Evolutionary conservation across 2,113 vertebrate species (phyloP), one percentile per base, ranked within the genome.

Genomic region (Cairina moschata): DNA sequence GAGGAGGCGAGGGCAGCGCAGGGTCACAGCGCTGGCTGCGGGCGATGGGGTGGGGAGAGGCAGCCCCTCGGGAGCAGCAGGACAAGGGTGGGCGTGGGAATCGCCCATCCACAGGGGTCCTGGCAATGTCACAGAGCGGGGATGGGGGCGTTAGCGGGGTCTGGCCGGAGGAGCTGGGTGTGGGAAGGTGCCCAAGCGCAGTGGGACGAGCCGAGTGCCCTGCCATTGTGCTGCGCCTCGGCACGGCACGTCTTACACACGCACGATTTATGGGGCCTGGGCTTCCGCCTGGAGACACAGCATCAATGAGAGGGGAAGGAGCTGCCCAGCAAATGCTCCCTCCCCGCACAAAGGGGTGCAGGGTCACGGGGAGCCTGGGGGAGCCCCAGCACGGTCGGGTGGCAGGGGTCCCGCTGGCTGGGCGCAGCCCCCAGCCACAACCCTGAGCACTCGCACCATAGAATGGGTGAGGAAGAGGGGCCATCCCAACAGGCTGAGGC

Each of bases 251-350:
- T 95, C 96, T 88, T 81, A 48, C 94, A 89, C 86, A 93, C 29
- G 83, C 93, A 58, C 77, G 46, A 97, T 97, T 97, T 96, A 96
- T 96, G 97, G 93, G 94, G 90, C 86, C 90, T 46, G 18, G 68
- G 91, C 95, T 97, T 97, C 96, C 93, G 95, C 94, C 94, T 94
- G 92, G 93, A 11, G 29, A 92, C 90, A 94, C 95, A 92, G 75
- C 52, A 86, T 91, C 86, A 89, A 89, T 36, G 86, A 93, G 68
- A 65, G 85, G 83, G 88, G 86, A 88, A 63, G 48, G 86, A 59
- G 93, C 71, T 76, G 90, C 38, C 2, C 34, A 55, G 40, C 31
- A 62, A 65, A 54, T 15, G 31, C 60, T 81, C 59, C 42, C n/a
- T 5, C 73, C 75, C 58, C 1, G 4, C 69, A 93, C 84, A 91